These are phyloP conservation scores for Crioceris asparagi DNA, from an alignment of 2,888 invertebrate species.

Conservation along the genomic window DNA sequence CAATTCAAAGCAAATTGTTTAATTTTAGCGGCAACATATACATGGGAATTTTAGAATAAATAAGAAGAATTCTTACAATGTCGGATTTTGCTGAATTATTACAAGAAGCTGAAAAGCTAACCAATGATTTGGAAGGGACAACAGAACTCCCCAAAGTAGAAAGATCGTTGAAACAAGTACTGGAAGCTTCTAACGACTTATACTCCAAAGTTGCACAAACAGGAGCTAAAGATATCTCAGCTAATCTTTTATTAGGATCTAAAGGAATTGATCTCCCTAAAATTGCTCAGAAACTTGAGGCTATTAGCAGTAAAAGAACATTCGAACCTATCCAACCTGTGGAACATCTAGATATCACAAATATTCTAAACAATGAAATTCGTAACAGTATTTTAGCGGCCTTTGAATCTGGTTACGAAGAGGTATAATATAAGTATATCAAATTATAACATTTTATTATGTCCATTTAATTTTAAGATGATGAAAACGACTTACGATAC, in stretches of 20 bases:
- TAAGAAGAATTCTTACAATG: too few relatives aligned
- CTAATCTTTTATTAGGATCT: conserved; percentile 81
- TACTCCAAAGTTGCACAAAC: conserved; percentile 79
- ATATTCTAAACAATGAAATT: conserved; percentile 83
- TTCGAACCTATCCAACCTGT: conserved; percentile 85
- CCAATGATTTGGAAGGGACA: conserved; percentile 77
- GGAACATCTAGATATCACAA: conserved; percentile 82
- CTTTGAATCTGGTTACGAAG: conserved; percentile 80
- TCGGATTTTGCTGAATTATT: conserved; percentile 76
- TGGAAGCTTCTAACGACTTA: conserved; percentile 82
- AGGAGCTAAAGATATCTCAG: conserved; percentile 83
- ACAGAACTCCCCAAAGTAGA: conserved; percentile 79
- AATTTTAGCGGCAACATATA: too few relatives aligned
- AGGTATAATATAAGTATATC: conserved; percentile 39
- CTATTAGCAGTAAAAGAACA: conserved; percentile 74
- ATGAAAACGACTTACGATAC: conserved; percentile 52
- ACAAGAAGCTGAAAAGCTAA: conserved; percentile 84
- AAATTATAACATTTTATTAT: background rate
- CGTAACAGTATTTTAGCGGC: conserved; percentile 87
- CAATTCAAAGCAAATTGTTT: too few relatives aligned
- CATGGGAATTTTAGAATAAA: too few relatives aligned
- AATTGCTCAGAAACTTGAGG: conserved; percentile 82
- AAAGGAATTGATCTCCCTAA: conserved; percentile 91
- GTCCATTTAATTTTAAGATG: conserved; percentile 38
- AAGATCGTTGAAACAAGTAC: conserved; percentile 79